Percentiles rank a stretch among this genome's conserved stretches.
Evolutionary conservation across 1,140 invertebrate species (phyloP).

Genomic region (Helicoverpa armigera): DNA sequence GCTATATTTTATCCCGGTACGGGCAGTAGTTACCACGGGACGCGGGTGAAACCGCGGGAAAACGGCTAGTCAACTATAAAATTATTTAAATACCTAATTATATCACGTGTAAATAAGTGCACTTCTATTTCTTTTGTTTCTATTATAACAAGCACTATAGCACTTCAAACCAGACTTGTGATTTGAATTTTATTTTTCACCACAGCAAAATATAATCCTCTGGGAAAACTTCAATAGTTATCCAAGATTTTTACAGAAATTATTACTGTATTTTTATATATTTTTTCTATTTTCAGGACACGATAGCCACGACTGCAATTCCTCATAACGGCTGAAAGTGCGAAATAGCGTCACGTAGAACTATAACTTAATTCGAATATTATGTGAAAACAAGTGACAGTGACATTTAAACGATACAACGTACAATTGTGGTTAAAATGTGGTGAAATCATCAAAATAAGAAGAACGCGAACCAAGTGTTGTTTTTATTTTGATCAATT

Average conservation of each 20-base stretch:
- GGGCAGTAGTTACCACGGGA: too few relatives aligned
- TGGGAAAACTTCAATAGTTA: too few relatives aligned
- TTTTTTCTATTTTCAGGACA: constrained; percentile 33
- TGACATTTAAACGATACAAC: neutral
- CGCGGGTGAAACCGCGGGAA: too few relatives aligned
- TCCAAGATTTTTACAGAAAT: too few relatives aligned
- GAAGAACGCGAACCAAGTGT: constrained; percentile 62
- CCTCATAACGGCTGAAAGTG: constrained; percentile 9
- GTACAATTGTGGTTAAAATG: neutral
- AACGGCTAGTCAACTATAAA: too few relatives aligned
- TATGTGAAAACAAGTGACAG: constrained; percentile 13
- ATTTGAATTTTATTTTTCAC: too few relatives aligned
- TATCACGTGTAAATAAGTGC: neutral
- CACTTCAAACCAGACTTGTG: too few relatives aligned
- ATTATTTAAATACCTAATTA: neutral
- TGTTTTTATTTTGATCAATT: constrained; percentile 71
- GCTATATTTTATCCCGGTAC: too few relatives aligned
- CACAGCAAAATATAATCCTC: too few relatives aligned
- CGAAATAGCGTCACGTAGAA: neutral
- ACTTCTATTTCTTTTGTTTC: neutral
- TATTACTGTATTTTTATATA: neutral
- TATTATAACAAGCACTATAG: too few relatives aligned
- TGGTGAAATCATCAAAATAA: constrained; percentile 63
- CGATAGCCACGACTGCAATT: constrained; percentile 16
- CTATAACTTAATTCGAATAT: neutral